These are phyloP conservation scores for Ooceraea biroi DNA, from an alignment of 1,140 invertebrate genomes.

Conservation along the genomic window DNA sequence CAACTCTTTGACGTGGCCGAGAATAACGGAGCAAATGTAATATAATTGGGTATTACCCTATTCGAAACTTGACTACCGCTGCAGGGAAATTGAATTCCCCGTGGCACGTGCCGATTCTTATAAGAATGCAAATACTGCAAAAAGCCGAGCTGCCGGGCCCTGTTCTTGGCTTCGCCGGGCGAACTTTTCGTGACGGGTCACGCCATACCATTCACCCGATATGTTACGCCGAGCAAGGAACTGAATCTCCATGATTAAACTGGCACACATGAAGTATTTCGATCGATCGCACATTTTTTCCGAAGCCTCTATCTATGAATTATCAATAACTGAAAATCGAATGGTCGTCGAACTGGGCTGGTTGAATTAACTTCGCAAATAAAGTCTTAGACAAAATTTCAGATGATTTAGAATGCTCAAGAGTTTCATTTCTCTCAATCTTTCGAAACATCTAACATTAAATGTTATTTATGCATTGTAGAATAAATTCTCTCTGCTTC, in stretches of 20 bases:
- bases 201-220: not conserved
- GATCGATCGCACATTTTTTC: not conserved
- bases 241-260: not conserved
- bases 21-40: constrained; percentile 48
- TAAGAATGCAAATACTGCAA: constrained; percentile 68
- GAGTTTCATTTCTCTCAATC: too few relatives aligned
- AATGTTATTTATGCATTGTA: too few relatives aligned
- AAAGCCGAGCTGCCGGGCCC: not conserved
- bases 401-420: too few relatives aligned
- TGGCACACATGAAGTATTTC: not conserved
- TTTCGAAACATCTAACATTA: too few relatives aligned
- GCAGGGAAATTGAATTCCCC: constrained; percentile 70
- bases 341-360: not conserved
- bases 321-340: not conserved
- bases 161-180: not conserved
- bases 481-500: too few relatives aligned
- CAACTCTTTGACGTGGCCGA: constrained; percentile 32
- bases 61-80: constrained; percentile 65
- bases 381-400: not conserved
- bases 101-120: constrained; percentile 55
- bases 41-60: constrained; percentile 73
- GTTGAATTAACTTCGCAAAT: not conserved
- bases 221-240: not conserved
- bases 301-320: not conserved
- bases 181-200: not conserved